Evolutionary conservation across 2,888 invertebrate genomes (phyloP), one percentile per base, ranked within the genome.

Genomic region (Leptogaster cylindrica): DNA sequence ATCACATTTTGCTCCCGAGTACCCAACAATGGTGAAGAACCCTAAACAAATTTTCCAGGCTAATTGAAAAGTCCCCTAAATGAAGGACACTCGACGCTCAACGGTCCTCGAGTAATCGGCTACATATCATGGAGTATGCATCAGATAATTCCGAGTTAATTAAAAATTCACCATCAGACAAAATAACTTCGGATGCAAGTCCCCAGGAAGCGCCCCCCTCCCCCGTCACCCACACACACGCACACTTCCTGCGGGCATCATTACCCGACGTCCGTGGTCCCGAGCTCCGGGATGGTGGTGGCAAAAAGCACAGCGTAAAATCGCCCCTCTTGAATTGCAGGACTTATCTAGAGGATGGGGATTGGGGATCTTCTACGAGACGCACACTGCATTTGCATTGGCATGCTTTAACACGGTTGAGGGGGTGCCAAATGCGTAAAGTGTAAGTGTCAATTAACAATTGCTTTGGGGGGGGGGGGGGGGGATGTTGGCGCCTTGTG

Each of bases 51-150:
- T 46, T 46, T 23, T 2, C 46, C 46, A 25, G 25, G 46, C 46
- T 46, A 46, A 46, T 46, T 46, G 46, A 46, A 46, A 31, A 46
- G 46, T 23, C 46, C 46, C 25, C 16, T 20, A n/a, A 46, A 46
- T 20, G 46, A 46, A 46, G 20, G 46, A 2, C 46, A 46, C 46
- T 46, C 25, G 23, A 46, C 46, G 25, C 46, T 46, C 25, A 25
- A 46, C 20, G 25, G 12, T 46, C n/a, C 46, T 46, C 46, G 23
- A 46, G 23, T 23, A 46, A 46, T 46, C 46, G 23, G 23, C 46
- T n/a, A 25, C 2, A 20, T n/a, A 20, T 46, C 46, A 46, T 46
- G 46, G 23, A 46, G 46, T 8, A 46, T 46, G 46, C 46, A 46
- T 46, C 46, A 46, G 46, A 46, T 46, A 23, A 46, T 46, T 23